Percentiles rank a stretch among this genome's conserved stretches.
These are phyloP conservation scores for Trachelipus rathkii DNA, from an alignment of 1,140 invertebrate species.

Conservation along the genomic window DNA sequence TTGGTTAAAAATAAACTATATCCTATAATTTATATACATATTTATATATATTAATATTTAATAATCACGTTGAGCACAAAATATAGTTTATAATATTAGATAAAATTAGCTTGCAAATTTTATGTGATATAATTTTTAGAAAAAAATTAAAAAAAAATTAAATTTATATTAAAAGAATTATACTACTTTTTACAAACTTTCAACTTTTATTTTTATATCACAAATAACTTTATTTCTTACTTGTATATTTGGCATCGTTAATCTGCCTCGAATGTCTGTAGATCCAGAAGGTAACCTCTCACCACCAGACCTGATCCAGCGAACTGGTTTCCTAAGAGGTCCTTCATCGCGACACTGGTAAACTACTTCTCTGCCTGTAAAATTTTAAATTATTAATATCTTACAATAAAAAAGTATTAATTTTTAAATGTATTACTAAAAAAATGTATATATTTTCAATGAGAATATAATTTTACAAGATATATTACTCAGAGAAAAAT, in stretches of 20 bases:
- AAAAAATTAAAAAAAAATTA: too few relatives aligned
- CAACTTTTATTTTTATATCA: too few relatives aligned
- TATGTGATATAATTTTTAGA: too few relatives aligned
- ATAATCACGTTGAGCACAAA: too few relatives aligned
- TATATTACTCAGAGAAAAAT: neutral
- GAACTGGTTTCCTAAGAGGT: slow-evolving; percentile 64
- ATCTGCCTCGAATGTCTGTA: slow-evolving; percentile 65
- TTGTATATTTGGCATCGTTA: slow-evolving; percentile 80
- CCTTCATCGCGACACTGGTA: slow-evolving; percentile 89
- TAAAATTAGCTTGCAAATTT: too few relatives aligned
- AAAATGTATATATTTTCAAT: neutral
- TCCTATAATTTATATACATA: too few relatives aligned
- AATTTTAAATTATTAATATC: neutral
- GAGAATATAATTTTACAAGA: too few relatives aligned
- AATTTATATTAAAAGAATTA: too few relatives aligned
- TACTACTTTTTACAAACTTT: too few relatives aligned
- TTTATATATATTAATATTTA: too few relatives aligned
- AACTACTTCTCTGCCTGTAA: slow-evolving; percentile 76
- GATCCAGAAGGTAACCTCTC: slow-evolving; percentile 66
- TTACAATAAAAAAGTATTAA: neutral
- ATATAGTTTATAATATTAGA: too few relatives aligned
- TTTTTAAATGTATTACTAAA: neutral
- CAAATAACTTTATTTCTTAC: slow-evolving; percentile 50
- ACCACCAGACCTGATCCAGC: slow-evolving; percentile 68
- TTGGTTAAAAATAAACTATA: too few relatives aligned